Percentiles rank a stretch among this genome's conserved stretches.
These are phyloP conservation scores for Ferrisia virgata DNA, from an alignment of 2,888 invertebrate species.

Conservation along the genomic window DNA sequence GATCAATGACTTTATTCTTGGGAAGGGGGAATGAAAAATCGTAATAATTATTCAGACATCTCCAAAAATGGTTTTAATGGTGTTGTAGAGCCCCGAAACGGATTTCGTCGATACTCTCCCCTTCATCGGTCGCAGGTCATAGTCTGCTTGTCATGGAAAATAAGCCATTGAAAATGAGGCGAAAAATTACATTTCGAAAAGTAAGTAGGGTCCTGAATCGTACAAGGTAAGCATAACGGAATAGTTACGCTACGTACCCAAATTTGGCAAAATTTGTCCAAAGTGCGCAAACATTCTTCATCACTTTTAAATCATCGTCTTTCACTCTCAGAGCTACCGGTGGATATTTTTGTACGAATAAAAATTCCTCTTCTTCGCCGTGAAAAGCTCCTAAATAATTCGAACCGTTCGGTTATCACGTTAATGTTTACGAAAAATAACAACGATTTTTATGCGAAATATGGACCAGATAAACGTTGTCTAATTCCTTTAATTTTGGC, in stretches of 20 bases:
- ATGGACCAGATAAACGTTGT: not conserved
- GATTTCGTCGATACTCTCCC: too few species aligned
- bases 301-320: conserved; percentile 55
- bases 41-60: too few species aligned
- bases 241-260: not conserved
- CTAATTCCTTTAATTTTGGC: not conserved
- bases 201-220: not conserved
- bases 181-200: too few species aligned
- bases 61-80: too few species aligned
- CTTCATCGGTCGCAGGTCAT: too few species aligned
- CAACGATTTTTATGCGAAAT: too few species aligned
- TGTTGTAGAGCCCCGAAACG: too few species aligned
- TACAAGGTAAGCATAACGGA: too few species aligned
- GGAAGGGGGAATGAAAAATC: too few species aligned
- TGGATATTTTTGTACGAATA: conserved; percentile 43
- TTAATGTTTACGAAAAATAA: conserved; percentile 13
- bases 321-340: conserved; percentile 56
- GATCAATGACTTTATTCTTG: too few species aligned
- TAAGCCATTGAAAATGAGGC: too few species aligned
- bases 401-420: not conserved
- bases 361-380: conserved; percentile 46
- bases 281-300: conserved; percentile 62
- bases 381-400: conserved; percentile 46
- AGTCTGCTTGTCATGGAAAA: too few species aligned
- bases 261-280: conserved; percentile 71